Evolutionary conservation across 2,888 invertebrate species (phyloP).

Genomic region (Pollenia griseotomentosa): DNA sequence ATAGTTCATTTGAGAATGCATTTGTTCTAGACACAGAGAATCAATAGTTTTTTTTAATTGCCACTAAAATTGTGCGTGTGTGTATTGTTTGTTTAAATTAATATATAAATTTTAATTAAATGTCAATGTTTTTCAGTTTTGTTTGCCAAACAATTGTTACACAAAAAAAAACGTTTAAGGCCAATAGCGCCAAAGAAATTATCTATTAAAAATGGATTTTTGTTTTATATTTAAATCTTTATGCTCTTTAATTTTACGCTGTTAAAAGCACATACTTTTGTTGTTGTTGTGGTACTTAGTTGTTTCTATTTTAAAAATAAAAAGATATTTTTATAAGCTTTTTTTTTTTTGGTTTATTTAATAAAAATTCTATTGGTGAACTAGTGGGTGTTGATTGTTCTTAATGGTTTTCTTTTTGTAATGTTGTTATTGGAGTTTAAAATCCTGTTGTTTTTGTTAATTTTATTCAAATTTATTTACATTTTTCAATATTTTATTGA

Average conservation of each 20-base stretch:
- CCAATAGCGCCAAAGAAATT: background rate
- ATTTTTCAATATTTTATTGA: constrained; percentile 8
- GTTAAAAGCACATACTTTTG: background rate
- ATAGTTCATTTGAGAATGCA: background rate
- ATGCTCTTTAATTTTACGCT: background rate
- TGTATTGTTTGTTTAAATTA: background rate
- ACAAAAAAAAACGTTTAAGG: background rate
- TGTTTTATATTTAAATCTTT: background rate
- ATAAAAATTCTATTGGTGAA: constrained; percentile 34
- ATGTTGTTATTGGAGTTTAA: constrained; percentile 34
- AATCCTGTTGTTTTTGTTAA: constrained; percentile 43
- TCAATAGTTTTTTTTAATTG: background rate
- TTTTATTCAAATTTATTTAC: constrained; percentile 27
- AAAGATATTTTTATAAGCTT: constrained; percentile 6
- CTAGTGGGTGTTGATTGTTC: constrained; percentile 64
- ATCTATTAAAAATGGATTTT: background rate
- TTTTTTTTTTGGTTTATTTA: constrained; percentile 3
- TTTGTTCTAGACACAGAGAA: background rate
- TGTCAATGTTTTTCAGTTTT: constrained; percentile 25
- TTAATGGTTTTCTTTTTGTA: constrained; percentile 23
- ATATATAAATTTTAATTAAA: constrained; percentile 1
- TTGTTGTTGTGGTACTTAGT: background rate
- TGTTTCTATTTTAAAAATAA: background rate
- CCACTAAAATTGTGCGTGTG: background rate
- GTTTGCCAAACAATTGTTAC: constrained; percentile 22